These are phyloP conservation scores for Cheirogaleus major DNA, from an alignment of 2,797 vertebrate species.

Conservation along the genomic window DNA sequence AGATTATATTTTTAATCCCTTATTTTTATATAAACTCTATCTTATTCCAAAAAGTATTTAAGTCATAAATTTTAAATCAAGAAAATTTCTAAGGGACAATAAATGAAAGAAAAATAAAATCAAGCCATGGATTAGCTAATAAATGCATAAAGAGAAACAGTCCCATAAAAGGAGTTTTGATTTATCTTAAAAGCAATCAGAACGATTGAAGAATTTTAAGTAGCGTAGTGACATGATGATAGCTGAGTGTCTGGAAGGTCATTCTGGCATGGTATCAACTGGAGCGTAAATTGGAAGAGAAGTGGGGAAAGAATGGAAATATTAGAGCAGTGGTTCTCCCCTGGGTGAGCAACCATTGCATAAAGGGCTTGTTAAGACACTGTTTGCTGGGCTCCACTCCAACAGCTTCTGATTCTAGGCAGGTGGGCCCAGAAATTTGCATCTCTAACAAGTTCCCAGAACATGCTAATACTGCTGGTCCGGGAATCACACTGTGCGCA, in stretches of 20 bases:
- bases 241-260: not conserved
- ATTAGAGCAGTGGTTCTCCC: not conserved
- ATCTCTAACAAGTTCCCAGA: not conserved
- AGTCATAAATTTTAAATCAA: not conserved
- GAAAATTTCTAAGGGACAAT: not conserved
- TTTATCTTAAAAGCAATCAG: not conserved
- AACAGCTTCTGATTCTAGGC: not conserved
- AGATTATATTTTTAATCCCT: not conserved
- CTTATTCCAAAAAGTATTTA: not conserved
- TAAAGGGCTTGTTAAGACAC: not conserved
- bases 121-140: not conserved
- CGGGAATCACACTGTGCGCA: not conserved
- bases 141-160: not conserved
- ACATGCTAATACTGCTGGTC: not conserved
- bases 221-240: not conserved
- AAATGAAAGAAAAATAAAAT: not conserved
- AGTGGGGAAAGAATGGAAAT: not conserved
- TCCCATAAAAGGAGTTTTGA: not conserved
- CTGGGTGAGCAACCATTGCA: not conserved
- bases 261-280: not conserved
- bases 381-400: not conserved
- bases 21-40: not conserved
- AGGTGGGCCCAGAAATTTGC: not conserved
- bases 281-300: not conserved
- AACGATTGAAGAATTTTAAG: not conserved